Base-by-base conservation (phyloP, 30 jellyfish, hydroid and myxozoan genomes). In the Pseudorhiza aurosa region DNA sequence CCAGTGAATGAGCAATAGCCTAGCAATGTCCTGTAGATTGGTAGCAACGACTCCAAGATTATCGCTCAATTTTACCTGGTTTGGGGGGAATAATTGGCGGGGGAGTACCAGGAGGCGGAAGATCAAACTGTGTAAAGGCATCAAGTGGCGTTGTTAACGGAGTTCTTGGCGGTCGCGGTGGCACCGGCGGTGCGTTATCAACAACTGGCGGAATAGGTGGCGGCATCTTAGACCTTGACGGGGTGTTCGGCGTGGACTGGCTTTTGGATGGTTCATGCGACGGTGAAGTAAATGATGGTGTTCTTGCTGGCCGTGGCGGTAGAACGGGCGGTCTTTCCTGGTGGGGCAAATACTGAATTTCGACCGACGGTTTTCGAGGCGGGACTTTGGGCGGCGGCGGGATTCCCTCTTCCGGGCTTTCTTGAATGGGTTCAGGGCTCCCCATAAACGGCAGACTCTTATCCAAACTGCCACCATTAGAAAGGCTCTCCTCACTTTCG, bases 71-170 rank as follows among this genome's bases (percentile, higher is more conserved):
- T 24, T 72, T 71, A 15, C 86, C 44, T 37, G 95, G 95, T 49
- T 77, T 87, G 15, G 96, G 96, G 24, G 96, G 96, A 17, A 87
- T 69, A 2, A 71, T 86, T 4, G 96, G 96, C 27, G 96, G 96
- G 57, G 88, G 96, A 32, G 92, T 72, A 12, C 87, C 92, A 14
- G 92, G 85, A 40, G 96, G 86, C 55, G 96, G 92, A 40, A 76
- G 71, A 33, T 68, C 91, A 42, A 87, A 87, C 22, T 44, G 74
- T 27, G 47, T 78, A 35, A 60, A 56, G 29, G 55, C 88, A 39
- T 67, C 88, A 5, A 63, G 63, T 2, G 87, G 82, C 50, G 88
- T 63, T 2, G 96, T 24, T 7, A 87, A 29, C 21, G 96, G 86
- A 19, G 92, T 87, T 64, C 77, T 87, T 21, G 82, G 96, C 8